Base-by-base conservation (phyloP, 2,888 invertebrate genomes). In the Brenthis hecate region DNA sequence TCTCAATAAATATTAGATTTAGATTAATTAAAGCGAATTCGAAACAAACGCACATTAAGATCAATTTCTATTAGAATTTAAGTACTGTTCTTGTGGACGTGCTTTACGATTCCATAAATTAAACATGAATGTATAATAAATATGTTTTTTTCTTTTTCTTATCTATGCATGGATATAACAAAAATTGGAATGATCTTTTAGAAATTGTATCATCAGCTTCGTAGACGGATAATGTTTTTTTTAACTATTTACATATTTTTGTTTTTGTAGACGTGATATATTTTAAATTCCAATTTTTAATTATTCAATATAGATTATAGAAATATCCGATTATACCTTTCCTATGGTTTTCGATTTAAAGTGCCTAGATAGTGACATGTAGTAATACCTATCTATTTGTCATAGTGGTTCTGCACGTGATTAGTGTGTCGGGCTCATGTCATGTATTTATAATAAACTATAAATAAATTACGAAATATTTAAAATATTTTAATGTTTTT, bases 331-430 rank as follows among this genome's bases (percentile, higher is more conserved):
- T 60, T 65, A 65, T 65, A 50, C 60, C 48, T 60, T 48, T 28
- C 47, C 58, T 58, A 50, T 50, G 50, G 50, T 60, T 60, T 60
- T 60, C 28, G 50, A 60, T 60, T 43, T 60, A 60, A 68, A 68
- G 68, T 68, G 68, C 68, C 68, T 68, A 68, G 68, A 63, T 65
- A 57, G 53, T 53, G 62, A 62, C 19, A 14, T 54, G 62, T 62
- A 60, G 60, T 28, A 60, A 8, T 36, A 43, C 36, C 36, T 43
- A 43, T 60, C 58, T 28, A 60, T 50, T 60, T 60, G 28, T 50
- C 60, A 50, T 60, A 60, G 60, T 50, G 60, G 28, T 60, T 60
- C 50, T 60, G 28, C 50, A 60, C 28, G 50, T 60, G 28, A 23
- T 32, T 60, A 50, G 56, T 32, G 23, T 13, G 23, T 1, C 23